Conservation (phyloP, 2,113 vertebrate genomes). For the Copsychus sechellarum region DNA sequence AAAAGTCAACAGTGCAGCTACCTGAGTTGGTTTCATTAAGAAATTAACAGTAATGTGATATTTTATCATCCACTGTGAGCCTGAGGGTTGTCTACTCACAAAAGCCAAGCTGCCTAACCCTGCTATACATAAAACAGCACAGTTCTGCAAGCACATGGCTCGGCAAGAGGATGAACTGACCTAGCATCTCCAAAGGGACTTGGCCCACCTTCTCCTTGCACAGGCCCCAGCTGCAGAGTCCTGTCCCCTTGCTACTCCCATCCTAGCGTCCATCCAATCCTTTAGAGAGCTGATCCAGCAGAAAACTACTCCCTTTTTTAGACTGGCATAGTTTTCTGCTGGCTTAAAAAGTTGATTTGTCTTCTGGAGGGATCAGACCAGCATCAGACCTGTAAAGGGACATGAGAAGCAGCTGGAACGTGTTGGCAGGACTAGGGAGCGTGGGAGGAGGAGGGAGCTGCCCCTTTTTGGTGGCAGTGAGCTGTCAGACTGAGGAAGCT, state of each 20-base stretch:
- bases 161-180: neutral
- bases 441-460: neutral
- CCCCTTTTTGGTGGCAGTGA: neutral
- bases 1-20: slow-evolving; percentile 72
- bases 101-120: neutral
- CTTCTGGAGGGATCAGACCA: neutral
- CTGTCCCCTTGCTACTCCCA: neutral
- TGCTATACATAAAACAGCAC: neutral
- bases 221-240: neutral
- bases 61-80: neutral
- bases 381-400: neutral
- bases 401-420: neutral
- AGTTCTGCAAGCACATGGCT: neutral
- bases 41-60: slow-evolving; percentile 12
- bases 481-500: neutral
- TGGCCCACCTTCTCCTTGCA: neutral
- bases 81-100: neutral
- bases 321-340: neutral
- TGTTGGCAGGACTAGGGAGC: neutral
- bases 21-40: slow-evolving; percentile 71
- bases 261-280: neutral
- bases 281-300: neutral
- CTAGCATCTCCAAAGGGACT: neutral
- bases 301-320: neutral
- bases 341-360: neutral